Evolutionary conservation across 2,888 invertebrate species (phyloP), one percentile per base, ranked within the genome.

Genomic region (Alcis repandata): DNA sequence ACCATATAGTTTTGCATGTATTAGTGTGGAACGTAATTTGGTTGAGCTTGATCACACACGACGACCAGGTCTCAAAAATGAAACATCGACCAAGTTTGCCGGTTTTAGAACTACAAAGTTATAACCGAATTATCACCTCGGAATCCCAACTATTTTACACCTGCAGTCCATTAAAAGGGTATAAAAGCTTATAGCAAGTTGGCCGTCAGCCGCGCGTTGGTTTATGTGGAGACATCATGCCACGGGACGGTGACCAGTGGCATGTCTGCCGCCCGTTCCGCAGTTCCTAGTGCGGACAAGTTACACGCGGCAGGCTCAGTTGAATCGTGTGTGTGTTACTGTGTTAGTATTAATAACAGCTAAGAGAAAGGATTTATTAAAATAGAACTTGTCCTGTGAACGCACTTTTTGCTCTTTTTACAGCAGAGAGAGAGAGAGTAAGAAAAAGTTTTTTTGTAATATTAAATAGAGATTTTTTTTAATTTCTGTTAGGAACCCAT

Each of bases 261-360:
- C 91, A 90, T 92, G 91, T 81, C 85, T 81, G 77, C 83, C 78
- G 79, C 77, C 84, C 83, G 83, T 91, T 90, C 85, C 73, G 83
- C 77, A 70, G 72, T 65, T 75, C 71, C 73, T 77, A 66, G 59
- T 15, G 10, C 52, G 85, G 71, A 15, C 69, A 83, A 82, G 68
- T 59, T 46, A 74, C 58, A 62, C 60, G 68, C 65, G 38, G 52
- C 19, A 6, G 49, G 54, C 57, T 17, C 17, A 27, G 27, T 27
- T 6, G 27, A 6, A 6, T 6, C 6, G 27, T 6, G 27, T 27
- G 3, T 27, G 27, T 6, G 27, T 27, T 6, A 6, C 3, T 27
- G 27, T 27, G 27, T 6, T 27, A 27, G 27, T 27, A 27, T n/a
- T n/a, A n/a, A n/a, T n/a, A n/a, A n/a, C n/a, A n/a, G n/a, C n/a